Conservation (phyloP, 2,797 vertebrate species). For the Nasua narica region DNA sequence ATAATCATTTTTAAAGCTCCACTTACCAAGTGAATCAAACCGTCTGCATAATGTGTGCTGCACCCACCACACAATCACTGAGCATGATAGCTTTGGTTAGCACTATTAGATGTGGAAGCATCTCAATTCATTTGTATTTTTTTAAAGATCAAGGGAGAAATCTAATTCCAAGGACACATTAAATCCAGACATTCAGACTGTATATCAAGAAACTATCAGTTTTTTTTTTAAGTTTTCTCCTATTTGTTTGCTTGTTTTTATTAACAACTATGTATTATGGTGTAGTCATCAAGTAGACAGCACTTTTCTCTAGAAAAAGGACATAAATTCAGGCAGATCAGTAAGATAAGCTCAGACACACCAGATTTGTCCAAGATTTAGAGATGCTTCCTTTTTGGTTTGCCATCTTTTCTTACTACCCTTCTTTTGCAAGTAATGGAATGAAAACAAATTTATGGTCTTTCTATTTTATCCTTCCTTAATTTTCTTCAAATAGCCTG, state of each 20-base stretch:
- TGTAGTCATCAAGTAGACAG: background rate
- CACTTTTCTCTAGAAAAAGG: background rate
- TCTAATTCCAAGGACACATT: background rate
- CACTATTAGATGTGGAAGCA: background rate
- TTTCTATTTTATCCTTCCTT: background rate
- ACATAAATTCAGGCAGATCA: background rate
- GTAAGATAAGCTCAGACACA: background rate
- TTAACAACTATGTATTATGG: background rate
- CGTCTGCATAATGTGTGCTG: background rate
- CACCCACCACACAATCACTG: background rate
- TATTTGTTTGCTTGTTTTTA: background rate
- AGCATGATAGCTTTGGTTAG: background rate
- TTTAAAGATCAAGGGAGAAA: background rate
- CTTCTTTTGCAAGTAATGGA: background rate
- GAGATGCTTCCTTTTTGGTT: background rate
- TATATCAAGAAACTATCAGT: background rate
- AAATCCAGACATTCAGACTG: background rate
- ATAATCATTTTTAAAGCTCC: background rate
- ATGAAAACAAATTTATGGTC: background rate
- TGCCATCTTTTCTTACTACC: background rate
- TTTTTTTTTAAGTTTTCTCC: background rate
- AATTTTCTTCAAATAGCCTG: conserved; percentile 19
- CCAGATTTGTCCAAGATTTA: background rate
- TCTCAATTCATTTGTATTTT: background rate
- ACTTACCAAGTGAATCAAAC: conserved; percentile 17